Conservation (phyloP, 2,113 vertebrate genomes). For the Scolopax mira region DNA sequence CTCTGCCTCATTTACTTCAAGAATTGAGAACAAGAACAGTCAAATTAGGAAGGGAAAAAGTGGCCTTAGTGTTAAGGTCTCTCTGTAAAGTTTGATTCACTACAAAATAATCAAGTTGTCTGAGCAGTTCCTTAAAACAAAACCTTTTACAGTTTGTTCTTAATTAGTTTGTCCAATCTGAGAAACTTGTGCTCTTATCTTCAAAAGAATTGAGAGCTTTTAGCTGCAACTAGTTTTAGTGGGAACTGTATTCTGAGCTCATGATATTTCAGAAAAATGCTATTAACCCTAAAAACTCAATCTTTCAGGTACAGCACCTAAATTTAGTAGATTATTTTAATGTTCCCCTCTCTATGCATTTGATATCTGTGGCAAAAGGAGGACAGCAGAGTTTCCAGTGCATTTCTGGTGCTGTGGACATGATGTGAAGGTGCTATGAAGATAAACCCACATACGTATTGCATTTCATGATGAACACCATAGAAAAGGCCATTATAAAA, state of each 20-base stretch:
- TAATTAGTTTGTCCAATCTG: not conserved
- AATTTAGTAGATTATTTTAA: not conserved
- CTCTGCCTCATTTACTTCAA: not conserved
- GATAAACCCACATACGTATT: not conserved
- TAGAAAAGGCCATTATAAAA: not conserved
- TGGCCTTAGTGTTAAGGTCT: not conserved
- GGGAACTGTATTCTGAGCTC: not conserved
- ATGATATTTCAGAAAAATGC: not conserved
- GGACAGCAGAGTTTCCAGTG: not conserved
- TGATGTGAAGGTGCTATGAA: not conserved
- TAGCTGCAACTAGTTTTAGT: not conserved
- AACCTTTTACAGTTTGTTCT: not conserved
- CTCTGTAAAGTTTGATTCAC: not conserved
- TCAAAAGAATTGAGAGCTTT: not conserved
- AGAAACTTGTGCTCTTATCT: not conserved
- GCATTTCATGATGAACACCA: not conserved
- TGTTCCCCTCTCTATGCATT: not conserved
- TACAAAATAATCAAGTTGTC: not conserved
- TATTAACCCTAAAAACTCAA: not conserved
- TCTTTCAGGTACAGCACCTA: not conserved
- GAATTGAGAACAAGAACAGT: not conserved
- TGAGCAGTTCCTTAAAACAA: not conserved
- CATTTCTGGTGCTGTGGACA: not conserved
- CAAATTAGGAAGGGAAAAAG: not conserved
- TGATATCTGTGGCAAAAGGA: not conserved